Evolutionary conservation across 53 echinoderm and acorn worm species (phyloP), one percentile per base, ranked within the genome.

Genomic region (Echinometra lucunter): DNA sequence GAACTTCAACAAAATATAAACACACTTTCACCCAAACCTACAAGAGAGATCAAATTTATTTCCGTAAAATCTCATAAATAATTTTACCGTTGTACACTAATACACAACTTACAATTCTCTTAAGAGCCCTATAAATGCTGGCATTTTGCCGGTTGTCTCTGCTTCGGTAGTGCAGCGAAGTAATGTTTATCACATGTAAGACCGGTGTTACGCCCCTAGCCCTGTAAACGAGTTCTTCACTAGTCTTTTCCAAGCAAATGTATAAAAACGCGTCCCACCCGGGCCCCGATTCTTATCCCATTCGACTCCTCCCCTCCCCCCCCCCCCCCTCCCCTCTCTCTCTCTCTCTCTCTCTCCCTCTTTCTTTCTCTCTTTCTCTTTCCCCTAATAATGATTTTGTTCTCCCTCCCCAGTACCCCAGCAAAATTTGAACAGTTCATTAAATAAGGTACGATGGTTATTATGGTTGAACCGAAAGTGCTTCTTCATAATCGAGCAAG

Each of bases 51-150:
- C 11, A 3, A 3, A 12, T 72, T 32, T 15, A 72, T 35, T 72
- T 72, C 72, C 12, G 0, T 13, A n/a, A 72, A 72, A 72, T 72
- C 0, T 72, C 72, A 72, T 34, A 13, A 9, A 32, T 13, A 2
- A 72, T 12, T 72, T 32, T 34, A 72, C 35, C 72, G 28, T 1
- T 34, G 15, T 35, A 78, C 6, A 78, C 42, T 55, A 88, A 55
- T 27, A 10, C 63, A 58, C 16, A 37, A 90, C 90, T 90, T 90
- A 90, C 90, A 58, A 90, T 63, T 90, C 90, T 34, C 6, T 90
- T 21, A 90, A 40, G 3, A 90, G 40, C 6, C 78, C 78, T 38
- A 40, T 23, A 78, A 78, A 78, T 19, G 17, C 5, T 58, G 63
- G 58, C 90, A 90, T 90, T 90, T 38, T 63, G 40, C 66, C 90